Conservation (phyloP, 2,113 vertebrate genomes). For the Pelobates fuscus region DNA sequence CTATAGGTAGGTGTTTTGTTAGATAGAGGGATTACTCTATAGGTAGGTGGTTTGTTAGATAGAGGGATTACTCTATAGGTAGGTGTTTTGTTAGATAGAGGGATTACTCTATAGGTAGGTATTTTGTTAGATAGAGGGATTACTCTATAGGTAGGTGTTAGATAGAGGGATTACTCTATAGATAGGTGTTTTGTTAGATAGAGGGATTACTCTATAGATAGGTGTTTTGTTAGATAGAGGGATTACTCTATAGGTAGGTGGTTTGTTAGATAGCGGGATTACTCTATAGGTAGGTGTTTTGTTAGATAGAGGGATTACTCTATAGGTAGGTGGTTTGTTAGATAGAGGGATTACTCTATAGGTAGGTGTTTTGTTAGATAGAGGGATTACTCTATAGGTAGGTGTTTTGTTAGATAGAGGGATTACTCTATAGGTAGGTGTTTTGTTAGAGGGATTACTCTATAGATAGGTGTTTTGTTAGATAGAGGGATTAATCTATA, state of each 20-base stretch:
- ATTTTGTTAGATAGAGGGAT: too few species aligned
- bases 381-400: not conserved
- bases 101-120: not conserved
- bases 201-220: not conserved
- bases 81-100: not conserved
- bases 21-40: not conserved
- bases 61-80: not conserved
- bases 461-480: too few species aligned
- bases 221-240: not conserved
- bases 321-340: not conserved
- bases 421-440: not conserved
- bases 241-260: not conserved
- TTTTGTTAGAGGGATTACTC: too few species aligned
- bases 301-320: not conserved
- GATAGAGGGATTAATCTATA: not conserved
- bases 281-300: not conserved
- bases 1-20: not conserved
- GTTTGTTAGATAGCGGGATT: not conserved
- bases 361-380: not conserved
- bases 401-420: not conserved
- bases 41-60: not conserved
- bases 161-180: not conserved
- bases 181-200: not conserved
- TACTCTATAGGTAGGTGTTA: too few species aligned
- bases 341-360: not conserved